A percentile compares a stretch with the other conserved stretches of the same genome.
These are phyloP conservation scores for Stomatorhinus ivindoensis DNA, from an alignment of 2,113 vertebrate species.

Conservation along the genomic window DNA sequence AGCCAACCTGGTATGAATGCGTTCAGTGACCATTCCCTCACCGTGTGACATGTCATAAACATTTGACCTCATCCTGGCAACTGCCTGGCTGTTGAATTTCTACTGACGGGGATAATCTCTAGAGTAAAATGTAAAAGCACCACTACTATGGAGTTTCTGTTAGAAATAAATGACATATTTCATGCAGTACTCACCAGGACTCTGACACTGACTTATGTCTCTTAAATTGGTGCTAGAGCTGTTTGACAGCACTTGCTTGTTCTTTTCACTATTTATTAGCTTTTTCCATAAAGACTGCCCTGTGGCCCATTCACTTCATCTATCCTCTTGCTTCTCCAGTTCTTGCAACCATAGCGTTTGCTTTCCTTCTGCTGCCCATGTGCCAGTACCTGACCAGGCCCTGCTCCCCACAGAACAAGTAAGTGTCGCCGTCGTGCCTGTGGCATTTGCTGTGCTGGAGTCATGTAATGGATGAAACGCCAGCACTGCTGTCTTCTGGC, in stretches of 20 bases:
- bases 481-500: constrained; percentile 27
- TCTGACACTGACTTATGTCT: background rate
- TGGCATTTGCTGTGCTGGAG: background rate
- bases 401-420: constrained; percentile 98
- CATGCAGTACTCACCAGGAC: background rate
- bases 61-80: background rate
- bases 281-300: background rate
- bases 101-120: background rate
- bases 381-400: constrained; percentile 99
- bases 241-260: background rate
- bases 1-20: background rate
- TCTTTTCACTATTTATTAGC: background rate
- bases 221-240: background rate
- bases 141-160: background rate
- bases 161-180: background rate
- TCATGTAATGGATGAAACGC: background rate
- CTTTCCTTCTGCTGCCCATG: constrained; percentile 97
- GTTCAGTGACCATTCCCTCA: background rate
- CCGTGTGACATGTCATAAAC: background rate
- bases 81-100: background rate
- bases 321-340: constrained; percentile 54
- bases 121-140: background rate
- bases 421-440: constrained; percentile 42
- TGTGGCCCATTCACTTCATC: background rate
- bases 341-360: constrained; percentile 97